These are phyloP conservation scores for Gonioctena quinquepunctata DNA, from an alignment of 1,140 invertebrate species.

Conservation along the genomic window DNA sequence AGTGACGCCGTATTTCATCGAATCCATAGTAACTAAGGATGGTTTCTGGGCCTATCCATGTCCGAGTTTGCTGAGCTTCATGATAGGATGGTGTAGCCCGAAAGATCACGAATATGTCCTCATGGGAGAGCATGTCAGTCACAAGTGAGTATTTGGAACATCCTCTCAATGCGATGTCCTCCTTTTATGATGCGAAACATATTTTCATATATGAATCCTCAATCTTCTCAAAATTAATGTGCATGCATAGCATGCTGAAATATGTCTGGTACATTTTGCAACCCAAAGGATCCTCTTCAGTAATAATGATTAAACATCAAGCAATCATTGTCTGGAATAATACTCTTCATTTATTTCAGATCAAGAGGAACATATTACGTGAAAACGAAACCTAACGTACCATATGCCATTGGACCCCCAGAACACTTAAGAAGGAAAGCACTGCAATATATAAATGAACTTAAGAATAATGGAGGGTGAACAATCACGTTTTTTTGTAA, in stretches of 20 bases:
- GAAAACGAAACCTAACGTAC: slow-evolving; percentile 81
- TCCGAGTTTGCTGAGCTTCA: slow-evolving; percentile 76
- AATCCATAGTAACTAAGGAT: slow-evolving; percentile 75
- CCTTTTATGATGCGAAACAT: too few species aligned
- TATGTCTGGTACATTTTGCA: too few species aligned
- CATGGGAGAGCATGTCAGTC: slow-evolving; percentile 77
- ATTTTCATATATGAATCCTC: too few species aligned
- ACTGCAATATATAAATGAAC: neutral
- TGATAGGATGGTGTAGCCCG: slow-evolving; percentile 80
- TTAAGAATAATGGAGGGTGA: too few species aligned
- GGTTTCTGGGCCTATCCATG: slow-evolving; percentile 85
- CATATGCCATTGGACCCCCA: slow-evolving; percentile 81
- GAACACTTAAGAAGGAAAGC: slow-evolving; percentile 42
- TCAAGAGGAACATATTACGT: slow-evolving; percentile 81
- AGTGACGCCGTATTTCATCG: slow-evolving; percentile 85
- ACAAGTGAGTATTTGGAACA: slow-evolving; percentile 31
- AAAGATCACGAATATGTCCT: slow-evolving; percentile 75
- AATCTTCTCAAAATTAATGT: too few species aligned
- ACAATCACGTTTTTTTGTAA: too few species aligned
- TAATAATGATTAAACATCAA: too few species aligned
- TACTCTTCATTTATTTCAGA: slow-evolving; percentile 62
- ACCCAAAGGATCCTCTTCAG: too few species aligned
- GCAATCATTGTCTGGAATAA: too few species aligned
- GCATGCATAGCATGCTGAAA: too few species aligned
- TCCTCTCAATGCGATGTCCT: too few species aligned